Percentiles rank a stretch among this genome's conserved stretches.
Conservation (phyloP, 2,797 vertebrate species). For the Tapirus indicus region DNA sequence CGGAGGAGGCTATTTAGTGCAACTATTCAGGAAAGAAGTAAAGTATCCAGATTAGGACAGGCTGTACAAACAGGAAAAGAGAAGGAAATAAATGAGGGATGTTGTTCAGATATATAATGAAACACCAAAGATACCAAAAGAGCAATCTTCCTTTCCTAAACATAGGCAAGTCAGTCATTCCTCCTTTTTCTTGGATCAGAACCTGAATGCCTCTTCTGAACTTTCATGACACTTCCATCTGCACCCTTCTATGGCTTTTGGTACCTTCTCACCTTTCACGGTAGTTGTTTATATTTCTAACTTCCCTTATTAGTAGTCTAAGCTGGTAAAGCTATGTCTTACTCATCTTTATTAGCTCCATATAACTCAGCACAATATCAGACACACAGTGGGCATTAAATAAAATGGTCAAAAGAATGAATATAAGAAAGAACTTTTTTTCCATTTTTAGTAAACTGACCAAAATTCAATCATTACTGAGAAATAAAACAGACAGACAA, state of each 20-base stretch:
- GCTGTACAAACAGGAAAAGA: neutral
- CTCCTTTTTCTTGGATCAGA: neutral
- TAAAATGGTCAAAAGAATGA: neutral
- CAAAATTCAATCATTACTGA: neutral
- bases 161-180: neutral
- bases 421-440: neutral
- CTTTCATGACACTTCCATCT: neutral
- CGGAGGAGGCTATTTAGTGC: neutral
- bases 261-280: neutral
- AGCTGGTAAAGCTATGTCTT: neutral
- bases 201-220: neutral
- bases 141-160: neutral
- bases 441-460: neutral
- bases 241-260: neutral
- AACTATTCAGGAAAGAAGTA: neutral
- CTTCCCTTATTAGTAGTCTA: neutral
- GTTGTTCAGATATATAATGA: neutral
- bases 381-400: neutral
- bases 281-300: neutral
- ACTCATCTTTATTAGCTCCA: neutral
- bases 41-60: neutral
- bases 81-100: neutral
- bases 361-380: neutral
- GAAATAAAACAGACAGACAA: neutral
- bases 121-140: neutral